Evolutionary conservation across 2,888 invertebrate genomes (phyloP).

Genomic region (Luperina testacea): DNA sequence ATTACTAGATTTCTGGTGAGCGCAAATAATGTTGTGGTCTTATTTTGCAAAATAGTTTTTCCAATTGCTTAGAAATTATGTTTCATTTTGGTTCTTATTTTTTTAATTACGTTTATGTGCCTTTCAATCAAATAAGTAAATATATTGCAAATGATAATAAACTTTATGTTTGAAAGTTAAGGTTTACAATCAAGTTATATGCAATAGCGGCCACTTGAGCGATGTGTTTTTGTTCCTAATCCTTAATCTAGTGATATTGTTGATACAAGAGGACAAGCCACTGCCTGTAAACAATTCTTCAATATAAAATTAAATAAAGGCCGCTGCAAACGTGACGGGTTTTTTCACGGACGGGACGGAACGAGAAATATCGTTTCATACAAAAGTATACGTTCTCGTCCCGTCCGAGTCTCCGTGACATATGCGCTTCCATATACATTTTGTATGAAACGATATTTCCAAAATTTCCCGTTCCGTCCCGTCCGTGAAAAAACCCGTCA

Average conservation of each 20-base stretch:
- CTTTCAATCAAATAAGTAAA: background rate
- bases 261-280: background rate
- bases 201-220: background rate
- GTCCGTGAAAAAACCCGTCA: too few species aligned
- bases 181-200: background rate
- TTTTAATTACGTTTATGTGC: too few species aligned
- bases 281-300: constrained; percentile 65
- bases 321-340: too few species aligned
- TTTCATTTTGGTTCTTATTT: background rate
- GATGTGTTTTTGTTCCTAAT: background rate
- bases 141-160: background rate
- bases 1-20: background rate
- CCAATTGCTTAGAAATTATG: background rate
- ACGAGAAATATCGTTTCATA: too few species aligned
- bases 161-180: background rate
- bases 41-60: background rate
- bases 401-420: too few species aligned
- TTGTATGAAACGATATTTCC: too few species aligned
- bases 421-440: too few species aligned
- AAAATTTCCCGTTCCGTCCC: too few species aligned
- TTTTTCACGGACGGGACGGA: too few species aligned
- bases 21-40: background rate
- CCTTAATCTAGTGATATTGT: background rate
- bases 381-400: too few species aligned
- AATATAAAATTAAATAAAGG: constrained; percentile 54